Evolutionary conservation across 2,797 vertebrate species (phyloP), one percentile per base, ranked within the genome.

Genomic region (Loriculus beryllinus): DNA sequence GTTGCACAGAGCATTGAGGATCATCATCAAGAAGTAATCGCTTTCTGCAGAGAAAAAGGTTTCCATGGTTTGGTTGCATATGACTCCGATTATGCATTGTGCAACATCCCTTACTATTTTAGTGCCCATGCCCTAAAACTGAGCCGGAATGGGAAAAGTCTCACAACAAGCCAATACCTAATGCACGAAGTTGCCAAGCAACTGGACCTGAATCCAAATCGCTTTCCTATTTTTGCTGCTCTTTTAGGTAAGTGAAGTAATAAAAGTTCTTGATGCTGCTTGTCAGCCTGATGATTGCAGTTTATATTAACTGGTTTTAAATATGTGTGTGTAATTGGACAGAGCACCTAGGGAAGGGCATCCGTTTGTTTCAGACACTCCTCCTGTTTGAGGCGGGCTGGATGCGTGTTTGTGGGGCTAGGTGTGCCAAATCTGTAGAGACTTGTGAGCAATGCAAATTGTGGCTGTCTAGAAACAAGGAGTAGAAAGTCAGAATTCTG

Each of bases 121-220:
- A 99, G 99, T 92, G 98, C 99, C 97, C 98, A 99, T 63, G 98
- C 99, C 96, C 98, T 99, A 94, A 99, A 99, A 96, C 98, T 99
- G 97, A 99, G 99, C 98, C 99, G 99, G 93, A 99, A 99, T 14
- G 98, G 99, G 96, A 99, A 99, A 91, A 99, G 98, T 97, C 98
- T 99, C 97, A 99, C 99, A 93, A 99, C 99, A 97, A 99, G 98
- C 98, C 99, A 99, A 96, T 99, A 99, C 97, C 98, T 99, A 98
- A 99, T 99, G 98, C 98, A 99, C 29, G 98, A 99, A 97, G 99
- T 99, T 97, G 99, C 99, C 95, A 99, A 98, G 98, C 99, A 99
- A 98, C 98, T 99, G 91, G 98, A 99, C 96, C 98, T 99, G 96
- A 98, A 99, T 96, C 99, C 99, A 93, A 98, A 98, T 95, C 98